Conservation (phyloP, 2,113 vertebrate species). For the Tiliqua scincoides region DNA sequence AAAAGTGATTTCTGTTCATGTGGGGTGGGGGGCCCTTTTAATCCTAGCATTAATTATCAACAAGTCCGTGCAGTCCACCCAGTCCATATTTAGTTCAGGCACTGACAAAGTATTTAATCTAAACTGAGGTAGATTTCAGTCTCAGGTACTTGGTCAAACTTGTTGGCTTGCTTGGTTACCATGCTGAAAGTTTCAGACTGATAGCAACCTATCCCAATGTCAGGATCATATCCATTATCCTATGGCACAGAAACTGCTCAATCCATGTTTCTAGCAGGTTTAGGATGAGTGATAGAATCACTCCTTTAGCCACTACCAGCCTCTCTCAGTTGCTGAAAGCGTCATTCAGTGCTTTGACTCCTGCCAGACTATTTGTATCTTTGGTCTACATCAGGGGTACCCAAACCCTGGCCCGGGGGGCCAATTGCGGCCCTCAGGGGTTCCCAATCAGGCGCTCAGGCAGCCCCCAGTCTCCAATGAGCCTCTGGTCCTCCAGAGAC, state of each 20-base stretch:
- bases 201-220: not conserved
- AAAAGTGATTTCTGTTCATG: not conserved
- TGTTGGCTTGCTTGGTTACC: not conserved
- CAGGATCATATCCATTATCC: not conserved
- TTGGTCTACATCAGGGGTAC: not conserved
- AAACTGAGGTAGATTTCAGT: not conserved
- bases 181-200: constrained; percentile 1
- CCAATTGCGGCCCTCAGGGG: no score
- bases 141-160: not conserved
- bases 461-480: no score
- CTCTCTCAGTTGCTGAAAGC: not conserved
- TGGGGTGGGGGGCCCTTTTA: not conserved
- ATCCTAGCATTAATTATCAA: not conserved
- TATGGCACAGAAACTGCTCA: not conserved
- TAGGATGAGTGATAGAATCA: not conserved
- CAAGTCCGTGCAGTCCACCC: not conserved
- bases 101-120: not conserved
- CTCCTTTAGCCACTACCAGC: not conserved
- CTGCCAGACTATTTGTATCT: not conserved
- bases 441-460: no score
- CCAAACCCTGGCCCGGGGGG: no score
- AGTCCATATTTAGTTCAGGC: not conserved
- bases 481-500: no score
- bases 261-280: not conserved
- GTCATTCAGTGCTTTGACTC: not conserved